phyloP scores from a whole-genome alignment of 2,888 invertebrate species.

The Aleiodes leptofemur region DNA sequence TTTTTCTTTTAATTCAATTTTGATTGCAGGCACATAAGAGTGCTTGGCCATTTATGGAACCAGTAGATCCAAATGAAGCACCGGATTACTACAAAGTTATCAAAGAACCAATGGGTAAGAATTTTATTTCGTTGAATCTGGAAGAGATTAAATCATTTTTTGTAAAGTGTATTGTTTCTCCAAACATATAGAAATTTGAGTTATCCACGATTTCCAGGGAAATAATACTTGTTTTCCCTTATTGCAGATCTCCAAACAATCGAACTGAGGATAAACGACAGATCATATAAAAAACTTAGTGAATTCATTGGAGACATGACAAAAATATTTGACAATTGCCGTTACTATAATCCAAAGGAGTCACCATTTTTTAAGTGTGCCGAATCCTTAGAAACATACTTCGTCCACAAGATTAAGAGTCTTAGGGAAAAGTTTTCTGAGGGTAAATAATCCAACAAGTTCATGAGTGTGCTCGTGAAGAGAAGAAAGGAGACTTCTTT shows the following conservation, averaged over 20 bases:
- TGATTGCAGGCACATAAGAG: slow-evolving; percentile 88
- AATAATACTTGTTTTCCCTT: slow-evolving; percentile 47
- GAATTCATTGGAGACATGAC: slow-evolving; percentile 99
- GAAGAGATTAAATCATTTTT: background rate
- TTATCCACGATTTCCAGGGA: background rate
- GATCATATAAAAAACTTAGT: slow-evolving; percentile 89
- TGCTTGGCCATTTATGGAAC: slow-evolving; percentile 98
- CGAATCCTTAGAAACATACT: slow-evolving; percentile 95
- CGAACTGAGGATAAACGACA: slow-evolving; percentile 89
- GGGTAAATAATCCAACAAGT: slow-evolving; percentile 65
- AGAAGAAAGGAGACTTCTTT: background rate
- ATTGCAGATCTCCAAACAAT: slow-evolving; percentile 93
- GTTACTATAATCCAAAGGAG: slow-evolving; percentile 96
- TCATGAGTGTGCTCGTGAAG: slow-evolving; percentile 15
- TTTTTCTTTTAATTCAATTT: slow-evolving; percentile 33
- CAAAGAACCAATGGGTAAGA: slow-evolving; percentile 95
- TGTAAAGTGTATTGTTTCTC: too few relatives aligned
- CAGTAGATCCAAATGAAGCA: slow-evolving; percentile 96
- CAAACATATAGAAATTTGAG: background rate
- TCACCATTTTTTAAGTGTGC: slow-evolving; percentile 98
- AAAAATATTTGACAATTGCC: slow-evolving; percentile 99
- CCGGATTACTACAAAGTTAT: slow-evolving; percentile 98
- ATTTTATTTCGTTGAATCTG: slow-evolving; percentile 7
- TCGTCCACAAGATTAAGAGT: slow-evolving; percentile 94
- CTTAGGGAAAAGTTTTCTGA: slow-evolving; percentile 90